These are phyloP conservation scores for Drosophila trichaetosa DNA, from an alignment of 2,888 invertebrate genomes.

Conservation along the genomic window DNA sequence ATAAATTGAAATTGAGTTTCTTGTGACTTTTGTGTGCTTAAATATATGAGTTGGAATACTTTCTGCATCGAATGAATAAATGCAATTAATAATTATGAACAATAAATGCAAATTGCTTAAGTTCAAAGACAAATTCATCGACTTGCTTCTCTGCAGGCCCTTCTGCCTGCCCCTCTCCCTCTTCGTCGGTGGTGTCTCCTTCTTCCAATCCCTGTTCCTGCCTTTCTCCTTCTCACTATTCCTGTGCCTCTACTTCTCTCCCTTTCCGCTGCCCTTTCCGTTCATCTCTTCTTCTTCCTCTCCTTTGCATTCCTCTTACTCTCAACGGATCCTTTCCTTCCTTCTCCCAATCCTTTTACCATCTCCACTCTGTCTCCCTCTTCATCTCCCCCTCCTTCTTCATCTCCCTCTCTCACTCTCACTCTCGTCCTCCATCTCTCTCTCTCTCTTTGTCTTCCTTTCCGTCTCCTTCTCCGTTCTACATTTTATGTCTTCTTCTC, in stretches of 20 bases:
- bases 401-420: background rate
- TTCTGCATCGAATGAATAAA: constrained; percentile 40
- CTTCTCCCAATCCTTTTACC: background rate
- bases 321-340: background rate
- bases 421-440: background rate
- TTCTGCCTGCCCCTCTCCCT: background rate
- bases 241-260: too few species aligned
- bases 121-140: constrained; percentile 34
- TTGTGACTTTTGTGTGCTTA: constrained; percentile 15
- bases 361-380: background rate
- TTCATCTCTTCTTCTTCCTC: background rate
- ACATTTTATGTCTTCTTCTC: background rate
- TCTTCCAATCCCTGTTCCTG: too few species aligned
- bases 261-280: background rate
- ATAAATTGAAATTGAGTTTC: constrained; percentile 19
- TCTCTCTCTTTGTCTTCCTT: background rate
- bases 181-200: background rate
- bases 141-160: too few species aligned
- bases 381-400: background rate
- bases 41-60: constrained; percentile 47
- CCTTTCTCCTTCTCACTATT: background rate
- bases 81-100: constrained; percentile 23
- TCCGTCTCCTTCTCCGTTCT: too few species aligned
- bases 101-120: constrained; percentile 63
- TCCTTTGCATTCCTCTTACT: background rate